phyloP scores from a whole-genome alignment of 2,888 invertebrate genomes.

The Agrochola circellaris region DNA sequence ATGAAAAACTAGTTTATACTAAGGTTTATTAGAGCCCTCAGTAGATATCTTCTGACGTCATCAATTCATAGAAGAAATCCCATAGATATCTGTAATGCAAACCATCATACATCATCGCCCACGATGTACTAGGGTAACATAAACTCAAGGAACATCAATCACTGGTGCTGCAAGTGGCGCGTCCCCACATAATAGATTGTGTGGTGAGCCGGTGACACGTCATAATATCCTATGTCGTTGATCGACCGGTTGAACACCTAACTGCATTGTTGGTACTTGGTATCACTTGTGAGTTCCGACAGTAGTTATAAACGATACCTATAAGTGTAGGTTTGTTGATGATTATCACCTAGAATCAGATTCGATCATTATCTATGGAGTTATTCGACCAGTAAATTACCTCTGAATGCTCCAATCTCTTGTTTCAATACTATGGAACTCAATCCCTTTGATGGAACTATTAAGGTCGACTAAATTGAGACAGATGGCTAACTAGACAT shows the following conservation, averaged over 20 bases:
- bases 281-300: slow-evolving; percentile 18
- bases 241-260: slow-evolving; percentile 44
- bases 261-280: slow-evolving; percentile 36
- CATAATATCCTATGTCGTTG: slow-evolving; percentile 52
- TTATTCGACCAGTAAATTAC: slow-evolving; percentile 30
- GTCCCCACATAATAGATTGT: slow-evolving; percentile 61
- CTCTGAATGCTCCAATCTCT: slow-evolving; percentile 16
- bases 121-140: slow-evolving; percentile 52
- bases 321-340: neutral
- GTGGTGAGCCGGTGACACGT: slow-evolving; percentile 59
- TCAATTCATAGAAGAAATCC: slow-evolving; percentile 2
- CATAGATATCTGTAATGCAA: slow-evolving; percentile 11
- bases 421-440: neutral
- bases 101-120: slow-evolving; percentile 28
- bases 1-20: neutral
- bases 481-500: neutral
- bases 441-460: neutral
- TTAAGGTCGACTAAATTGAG: neutral
- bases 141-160: slow-evolving; percentile 52
- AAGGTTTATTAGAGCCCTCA: neutral
- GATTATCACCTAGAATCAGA: neutral
- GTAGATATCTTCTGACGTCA: neutral
- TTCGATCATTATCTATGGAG: neutral
- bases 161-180: slow-evolving; percentile 42
- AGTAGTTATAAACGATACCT: neutral